phyloP scores from a whole-genome alignment of 2,113 vertebrate genomes.

The Baryphthengus martii region DNA sequence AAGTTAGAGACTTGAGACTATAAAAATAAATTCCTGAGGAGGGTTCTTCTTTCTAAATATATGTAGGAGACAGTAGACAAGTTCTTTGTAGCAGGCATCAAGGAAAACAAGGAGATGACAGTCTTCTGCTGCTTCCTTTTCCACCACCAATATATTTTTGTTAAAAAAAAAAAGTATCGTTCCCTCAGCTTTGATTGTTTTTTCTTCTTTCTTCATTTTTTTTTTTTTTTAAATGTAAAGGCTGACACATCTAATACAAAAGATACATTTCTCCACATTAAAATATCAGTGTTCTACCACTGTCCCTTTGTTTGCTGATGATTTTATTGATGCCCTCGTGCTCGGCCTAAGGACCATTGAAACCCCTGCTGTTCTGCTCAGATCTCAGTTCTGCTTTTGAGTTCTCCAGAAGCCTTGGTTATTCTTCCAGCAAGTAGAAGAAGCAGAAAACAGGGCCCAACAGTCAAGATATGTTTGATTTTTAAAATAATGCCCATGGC shows the following conservation, averaged over 20 bases:
- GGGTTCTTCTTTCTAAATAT: neutral
- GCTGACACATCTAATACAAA: neutral
- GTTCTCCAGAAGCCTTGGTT: neutral
- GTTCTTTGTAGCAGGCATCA: conserved; percentile 15
- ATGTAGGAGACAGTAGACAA: conserved; percentile 24
- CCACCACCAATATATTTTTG: neutral
- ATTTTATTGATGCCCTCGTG: neutral
- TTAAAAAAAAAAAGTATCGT: neutral
- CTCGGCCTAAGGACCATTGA: neutral
- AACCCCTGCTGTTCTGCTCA: neutral
- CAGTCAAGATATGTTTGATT: neutral
- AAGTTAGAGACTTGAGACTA: neutral
- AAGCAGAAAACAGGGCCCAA: neutral
- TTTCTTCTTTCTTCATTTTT: neutral
- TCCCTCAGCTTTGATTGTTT: neutral
- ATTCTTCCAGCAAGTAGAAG: neutral
- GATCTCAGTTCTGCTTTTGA: neutral
- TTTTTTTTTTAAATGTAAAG: neutral
- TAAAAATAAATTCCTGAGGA: neutral
- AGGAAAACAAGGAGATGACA: conserved; percentile 23
- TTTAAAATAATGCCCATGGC: neutral
- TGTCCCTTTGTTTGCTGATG: neutral
- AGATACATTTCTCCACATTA: neutral
- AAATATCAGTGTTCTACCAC: neutral
- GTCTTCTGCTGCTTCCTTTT: neutral